Conservation (phyloP, 2,113 vertebrate genomes). For the Zeus faber region DNA sequence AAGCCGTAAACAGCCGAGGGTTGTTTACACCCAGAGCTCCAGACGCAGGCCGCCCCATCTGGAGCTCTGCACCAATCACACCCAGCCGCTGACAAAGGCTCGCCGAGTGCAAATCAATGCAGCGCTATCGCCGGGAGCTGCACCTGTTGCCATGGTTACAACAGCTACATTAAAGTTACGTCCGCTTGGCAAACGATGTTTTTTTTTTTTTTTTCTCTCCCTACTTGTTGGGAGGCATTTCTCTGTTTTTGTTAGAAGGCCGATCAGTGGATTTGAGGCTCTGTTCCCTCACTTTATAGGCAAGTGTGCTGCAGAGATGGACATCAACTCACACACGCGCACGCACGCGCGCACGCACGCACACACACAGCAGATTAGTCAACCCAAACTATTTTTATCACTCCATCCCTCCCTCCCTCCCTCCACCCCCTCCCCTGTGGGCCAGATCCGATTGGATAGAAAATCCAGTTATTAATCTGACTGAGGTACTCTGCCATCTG, state of each 20-base stretch:
- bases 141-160: slow-evolving; percentile 51
- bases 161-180: slow-evolving; percentile 4
- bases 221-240: not conserved
- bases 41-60: slow-evolving; percentile 9
- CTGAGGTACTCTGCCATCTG: slow-evolving; percentile 75
- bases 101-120: slow-evolving; percentile 44
- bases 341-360: slow-evolving; percentile 14
- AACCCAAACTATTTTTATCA: slow-evolving; percentile 72
- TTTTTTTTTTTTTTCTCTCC: not conserved
- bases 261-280: not conserved
- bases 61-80: slow-evolving; percentile 21
- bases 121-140: slow-evolving; percentile 22
- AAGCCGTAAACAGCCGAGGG: no score
- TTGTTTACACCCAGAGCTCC: not conserved
- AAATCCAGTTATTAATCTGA: slow-evolving; percentile 76
- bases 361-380: slow-evolving; percentile 62
- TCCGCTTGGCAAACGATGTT: not conserved
- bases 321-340: slow-evolving; percentile 22
- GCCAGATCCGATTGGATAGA: slow-evolving; percentile 70
- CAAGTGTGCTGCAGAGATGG: slow-evolving; percentile 1
- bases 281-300: slow-evolving; percentile 3
- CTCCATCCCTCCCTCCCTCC: no score
- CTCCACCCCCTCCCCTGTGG: slow-evolving; percentile 39
- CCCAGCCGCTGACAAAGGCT: slow-evolving; percentile 20
- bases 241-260: not conserved